Percentiles rank a stretch among this genome's conserved stretches.
These are phyloP conservation scores for Argyrosomus regius DNA, from an alignment of 2,797 vertebrate genomes.

Conservation along the genomic window DNA sequence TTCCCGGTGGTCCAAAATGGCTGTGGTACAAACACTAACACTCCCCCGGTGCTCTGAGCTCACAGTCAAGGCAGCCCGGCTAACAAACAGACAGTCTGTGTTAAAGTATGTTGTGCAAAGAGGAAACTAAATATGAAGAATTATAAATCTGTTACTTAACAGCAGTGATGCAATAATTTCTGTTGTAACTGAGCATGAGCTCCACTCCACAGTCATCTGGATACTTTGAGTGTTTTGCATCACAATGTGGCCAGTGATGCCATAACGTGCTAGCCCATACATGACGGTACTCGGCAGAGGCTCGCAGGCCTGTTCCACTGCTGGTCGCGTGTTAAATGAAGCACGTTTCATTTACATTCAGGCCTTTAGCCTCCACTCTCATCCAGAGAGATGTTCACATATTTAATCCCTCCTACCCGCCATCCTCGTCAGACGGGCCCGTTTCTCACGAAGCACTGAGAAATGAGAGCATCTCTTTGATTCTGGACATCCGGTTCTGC, in stretches of 20 bases:
- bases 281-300: background rate
- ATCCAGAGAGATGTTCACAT: slow-evolving; percentile 34
- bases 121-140: slow-evolving; percentile 8
- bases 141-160: background rate
- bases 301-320: background rate
- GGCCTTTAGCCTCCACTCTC: slow-evolving; percentile 7
- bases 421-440: background rate
- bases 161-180: background rate
- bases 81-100: too few species aligned
- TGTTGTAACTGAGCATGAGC: slow-evolving; percentile 2
- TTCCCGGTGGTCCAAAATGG: too few species aligned
- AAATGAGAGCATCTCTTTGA: slow-evolving; percentile 57
- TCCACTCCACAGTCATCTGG: background rate
- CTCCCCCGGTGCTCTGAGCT: too few species aligned
- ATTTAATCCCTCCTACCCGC: slow-evolving; percentile 32
- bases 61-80: too few species aligned
- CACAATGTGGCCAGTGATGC: background rate
- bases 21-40: too few species aligned
- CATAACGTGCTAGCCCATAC: background rate
- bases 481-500: slow-evolving; percentile 55
- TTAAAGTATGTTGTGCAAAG: background rate
- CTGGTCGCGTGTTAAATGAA: slow-evolving; percentile 29
- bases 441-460: slow-evolving; percentile 35
- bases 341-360: slow-evolving; percentile 16
- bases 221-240: slow-evolving; percentile 7